Evolutionary conservation across 2,113 vertebrate genomes (phyloP).

Genomic region (Forbesichthys papilliferus): DNA sequence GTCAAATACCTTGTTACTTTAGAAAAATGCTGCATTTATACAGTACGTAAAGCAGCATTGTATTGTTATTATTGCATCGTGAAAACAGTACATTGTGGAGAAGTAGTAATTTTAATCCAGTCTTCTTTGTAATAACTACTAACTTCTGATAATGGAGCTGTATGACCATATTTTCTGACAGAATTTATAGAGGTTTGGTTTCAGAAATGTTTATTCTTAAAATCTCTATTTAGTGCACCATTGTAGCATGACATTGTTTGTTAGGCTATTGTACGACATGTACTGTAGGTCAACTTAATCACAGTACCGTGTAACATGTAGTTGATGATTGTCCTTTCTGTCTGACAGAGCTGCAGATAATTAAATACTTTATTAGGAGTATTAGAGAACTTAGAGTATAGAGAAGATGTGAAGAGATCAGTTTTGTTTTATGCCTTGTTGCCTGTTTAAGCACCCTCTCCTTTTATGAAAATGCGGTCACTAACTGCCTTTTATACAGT

Average conservation of each 20-base stretch:
- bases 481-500: slow-evolving; percentile 23
- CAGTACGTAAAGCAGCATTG: background rate
- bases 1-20: slow-evolving; percentile 19
- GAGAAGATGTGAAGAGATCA: too few species aligned
- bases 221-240: slow-evolving; percentile 63
- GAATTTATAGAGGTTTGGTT: slow-evolving; percentile 13
- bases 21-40: background rate
- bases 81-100: too few species aligned
- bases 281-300: slow-evolving; percentile 54
- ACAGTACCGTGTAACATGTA: slow-evolving; percentile 13
- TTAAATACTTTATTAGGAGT: too few species aligned
- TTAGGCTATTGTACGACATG: slow-evolving; percentile 50
- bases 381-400: too few species aligned
- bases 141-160: background rate
- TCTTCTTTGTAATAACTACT: background rate
- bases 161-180: background rate
- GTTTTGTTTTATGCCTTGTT: slow-evolving; percentile 5
- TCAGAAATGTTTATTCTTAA: slow-evolving; percentile 13
- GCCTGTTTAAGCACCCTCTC: slow-evolving; percentile 40
- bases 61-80: background rate
- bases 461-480: slow-evolving; percentile 37
- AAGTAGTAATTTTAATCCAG: background rate
- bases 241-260: slow-evolving; percentile 76
- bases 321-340: slow-evolving; percentile 21
- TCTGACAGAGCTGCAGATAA: slow-evolving; percentile 5